phyloP scores from a whole-genome alignment of 2,888 invertebrate genomes.

The Brachypterus glaber region DNA sequence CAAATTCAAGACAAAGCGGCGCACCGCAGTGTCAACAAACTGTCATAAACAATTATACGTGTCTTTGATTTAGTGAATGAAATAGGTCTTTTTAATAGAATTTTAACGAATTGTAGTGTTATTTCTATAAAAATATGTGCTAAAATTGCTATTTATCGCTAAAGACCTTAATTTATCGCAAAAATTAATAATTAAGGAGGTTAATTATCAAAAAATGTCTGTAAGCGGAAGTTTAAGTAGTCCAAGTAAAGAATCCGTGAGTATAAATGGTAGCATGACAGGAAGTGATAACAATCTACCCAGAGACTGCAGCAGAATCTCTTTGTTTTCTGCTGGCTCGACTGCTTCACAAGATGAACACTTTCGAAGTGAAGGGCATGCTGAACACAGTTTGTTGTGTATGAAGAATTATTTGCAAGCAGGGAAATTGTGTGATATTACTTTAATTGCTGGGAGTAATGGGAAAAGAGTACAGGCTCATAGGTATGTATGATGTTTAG shows the following conservation, averaged over 20 bases:
- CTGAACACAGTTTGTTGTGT: slow-evolving; percentile 68
- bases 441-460: slow-evolving; percentile 65
- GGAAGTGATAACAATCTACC: slow-evolving; percentile 47
- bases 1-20: too few relatives aligned
- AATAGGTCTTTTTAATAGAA: too few relatives aligned
- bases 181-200: background rate
- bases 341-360: slow-evolving; percentile 65
- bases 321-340: slow-evolving; percentile 50
- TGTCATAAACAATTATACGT: too few relatives aligned
- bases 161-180: too few relatives aligned
- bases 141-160: too few relatives aligned
- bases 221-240: slow-evolving; percentile 30
- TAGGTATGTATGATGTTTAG: slow-evolving; percentile 34
- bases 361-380: slow-evolving; percentile 68
- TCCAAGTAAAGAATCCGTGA: slow-evolving; percentile 33
- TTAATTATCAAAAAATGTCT: slow-evolving; percentile 17
- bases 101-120: too few relatives aligned
- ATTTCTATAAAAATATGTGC: too few relatives aligned
- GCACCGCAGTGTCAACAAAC: too few relatives aligned
- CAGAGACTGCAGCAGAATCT: slow-evolving; percentile 57
- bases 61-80: too few relatives aligned
- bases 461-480: slow-evolving; percentile 47
- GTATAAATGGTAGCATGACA: slow-evolving; percentile 26
- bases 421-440: slow-evolving; percentile 80
- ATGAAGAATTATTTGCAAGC: slow-evolving; percentile 76